Evolutionary conservation across 2,113 vertebrate species (phyloP).

Genomic region (Chloropsis cyanopogon): DNA sequence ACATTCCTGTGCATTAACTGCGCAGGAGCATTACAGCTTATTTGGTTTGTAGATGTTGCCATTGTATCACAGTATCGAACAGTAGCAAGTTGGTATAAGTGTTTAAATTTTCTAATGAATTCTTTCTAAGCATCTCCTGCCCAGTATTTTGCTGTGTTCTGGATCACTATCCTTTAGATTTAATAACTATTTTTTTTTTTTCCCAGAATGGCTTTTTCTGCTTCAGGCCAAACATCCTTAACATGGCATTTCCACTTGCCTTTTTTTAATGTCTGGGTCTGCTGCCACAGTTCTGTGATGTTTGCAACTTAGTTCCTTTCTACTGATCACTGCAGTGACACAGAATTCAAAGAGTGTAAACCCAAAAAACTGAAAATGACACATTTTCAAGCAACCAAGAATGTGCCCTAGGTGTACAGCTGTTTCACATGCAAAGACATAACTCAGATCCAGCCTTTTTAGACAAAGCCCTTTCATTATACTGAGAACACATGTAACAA

Average conservation of each 20-base stretch:
- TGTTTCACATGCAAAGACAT: conserved; percentile 30
- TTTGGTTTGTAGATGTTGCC: background rate
- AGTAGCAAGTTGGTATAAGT: background rate
- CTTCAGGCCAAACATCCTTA: background rate
- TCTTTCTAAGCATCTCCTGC: background rate
- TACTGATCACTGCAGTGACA: background rate
- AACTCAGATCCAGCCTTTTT: conserved; percentile 24
- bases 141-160: background rate
- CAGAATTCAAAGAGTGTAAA: background rate
- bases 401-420: conserved; percentile 45
- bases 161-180: background rate
- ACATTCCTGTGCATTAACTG: background rate
- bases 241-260: background rate
- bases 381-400: conserved; percentile 9
- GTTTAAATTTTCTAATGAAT: background rate
- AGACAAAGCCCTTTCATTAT: conserved; percentile 46
- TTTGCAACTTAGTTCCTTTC: background rate
- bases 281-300: background rate
- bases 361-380: background rate
- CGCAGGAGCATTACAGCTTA: background rate
- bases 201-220: background rate
- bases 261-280: background rate
- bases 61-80: background rate
- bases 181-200: background rate
- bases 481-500: conserved; percentile 33